These are phyloP conservation scores for Strix uralensis DNA, from an alignment of 2,113 vertebrate species.

Conservation along the genomic window DNA sequence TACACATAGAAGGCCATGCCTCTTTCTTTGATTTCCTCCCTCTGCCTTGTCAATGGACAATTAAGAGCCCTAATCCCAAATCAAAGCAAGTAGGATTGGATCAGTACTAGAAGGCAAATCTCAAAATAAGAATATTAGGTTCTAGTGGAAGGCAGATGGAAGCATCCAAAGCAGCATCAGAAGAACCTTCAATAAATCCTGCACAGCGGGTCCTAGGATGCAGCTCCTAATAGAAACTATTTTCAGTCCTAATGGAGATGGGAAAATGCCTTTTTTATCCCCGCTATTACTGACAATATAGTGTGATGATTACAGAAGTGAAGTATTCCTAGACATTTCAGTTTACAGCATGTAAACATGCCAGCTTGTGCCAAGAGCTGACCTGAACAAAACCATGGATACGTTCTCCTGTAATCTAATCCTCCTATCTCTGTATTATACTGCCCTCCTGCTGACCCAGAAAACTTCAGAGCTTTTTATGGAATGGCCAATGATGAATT, in stretches of 20 bases:
- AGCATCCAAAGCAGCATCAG: background rate
- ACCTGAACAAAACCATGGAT: background rate
- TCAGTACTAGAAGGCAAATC: background rate
- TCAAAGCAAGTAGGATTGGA: background rate
- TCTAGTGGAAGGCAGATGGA: background rate
- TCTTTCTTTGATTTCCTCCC: background rate
- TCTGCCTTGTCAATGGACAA: background rate
- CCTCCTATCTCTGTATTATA: background rate
- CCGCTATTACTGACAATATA: background rate
- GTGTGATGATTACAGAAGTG: background rate
- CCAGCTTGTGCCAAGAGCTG: background rate
- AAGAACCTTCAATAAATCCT: background rate
- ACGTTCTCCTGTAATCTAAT: background rate
- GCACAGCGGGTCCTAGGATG: background rate
- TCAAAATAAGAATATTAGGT: background rate
- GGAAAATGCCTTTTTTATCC: background rate
- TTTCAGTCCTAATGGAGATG: background rate
- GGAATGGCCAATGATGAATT: background rate
- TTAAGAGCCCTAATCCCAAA: background rate
- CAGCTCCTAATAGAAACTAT: background rate
- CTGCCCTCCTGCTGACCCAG: background rate
- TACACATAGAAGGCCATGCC: background rate
- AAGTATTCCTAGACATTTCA: background rate
- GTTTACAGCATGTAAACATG: background rate
- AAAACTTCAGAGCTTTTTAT: background rate